Percentiles rank a stretch among this genome's conserved stretches.
Evolutionary conservation across 1,140 invertebrate genomes (phyloP).

Genomic region (Rhynchophorus ferrugineus): DNA sequence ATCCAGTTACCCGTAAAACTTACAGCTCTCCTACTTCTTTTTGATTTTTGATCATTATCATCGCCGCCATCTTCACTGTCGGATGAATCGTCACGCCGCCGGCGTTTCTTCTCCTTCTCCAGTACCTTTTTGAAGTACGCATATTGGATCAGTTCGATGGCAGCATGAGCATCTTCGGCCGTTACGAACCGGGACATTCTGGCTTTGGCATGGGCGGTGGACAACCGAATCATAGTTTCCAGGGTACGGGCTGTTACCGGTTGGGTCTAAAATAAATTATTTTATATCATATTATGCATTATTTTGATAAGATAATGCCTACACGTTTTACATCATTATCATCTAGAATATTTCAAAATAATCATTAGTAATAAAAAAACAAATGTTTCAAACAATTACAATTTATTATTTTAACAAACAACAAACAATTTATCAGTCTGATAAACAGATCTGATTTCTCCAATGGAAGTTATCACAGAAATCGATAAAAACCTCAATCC

Average conservation of each 20-base stretch:
- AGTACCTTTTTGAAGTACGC: constrained; percentile 96
- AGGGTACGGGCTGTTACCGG: constrained; percentile 95
- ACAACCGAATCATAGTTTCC: constrained; percentile 94
- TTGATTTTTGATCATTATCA: constrained; percentile 27
- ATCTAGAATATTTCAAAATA: constrained; percentile 9
- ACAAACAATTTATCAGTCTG: too few relatives aligned
- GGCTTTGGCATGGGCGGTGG: constrained; percentile 97
- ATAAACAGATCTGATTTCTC: too few relatives aligned
- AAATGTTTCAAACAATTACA: background rate
- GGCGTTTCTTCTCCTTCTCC: constrained; percentile 66
- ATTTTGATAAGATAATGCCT: too few relatives aligned
- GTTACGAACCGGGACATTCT: constrained; percentile 79
- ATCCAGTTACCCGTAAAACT: constrained; percentile 5
- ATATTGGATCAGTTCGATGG: constrained; percentile 94
- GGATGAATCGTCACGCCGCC: constrained; percentile 41
- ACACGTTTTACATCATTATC: constrained; percentile 4
- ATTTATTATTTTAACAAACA: background rate
- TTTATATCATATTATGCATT: too few relatives aligned
- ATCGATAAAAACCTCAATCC: too few relatives aligned
- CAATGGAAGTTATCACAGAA: too few relatives aligned
- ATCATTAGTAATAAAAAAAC: constrained; percentile 7
- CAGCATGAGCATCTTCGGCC: constrained; percentile 77
- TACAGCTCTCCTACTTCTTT: constrained; percentile 36
- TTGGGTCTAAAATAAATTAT: constrained; percentile 75
- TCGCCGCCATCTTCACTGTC: constrained; percentile 41